These are phyloP conservation scores for Gymnarchus niloticus DNA, from an alignment of 2,113 vertebrate species.

Conservation along the genomic window DNA sequence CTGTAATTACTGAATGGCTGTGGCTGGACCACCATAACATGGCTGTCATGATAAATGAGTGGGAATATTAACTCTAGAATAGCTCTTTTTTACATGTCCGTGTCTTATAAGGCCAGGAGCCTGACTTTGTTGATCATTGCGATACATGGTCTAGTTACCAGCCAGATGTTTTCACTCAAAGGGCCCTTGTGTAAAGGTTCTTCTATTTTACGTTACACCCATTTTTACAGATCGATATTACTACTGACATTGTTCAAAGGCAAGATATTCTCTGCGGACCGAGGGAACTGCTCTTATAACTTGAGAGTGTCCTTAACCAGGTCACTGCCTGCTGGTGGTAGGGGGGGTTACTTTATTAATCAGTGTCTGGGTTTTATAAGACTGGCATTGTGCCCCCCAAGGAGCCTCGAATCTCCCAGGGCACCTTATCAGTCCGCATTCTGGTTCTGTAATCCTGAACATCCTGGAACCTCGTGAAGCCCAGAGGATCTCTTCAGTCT, in stretches of 20 bases:
- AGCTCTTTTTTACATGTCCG: background rate
- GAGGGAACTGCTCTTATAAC: background rate
- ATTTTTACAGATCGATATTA: background rate
- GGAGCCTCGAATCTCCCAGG: background rate
- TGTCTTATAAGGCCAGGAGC: slow-evolving; percentile 16
- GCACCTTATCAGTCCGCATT: background rate
- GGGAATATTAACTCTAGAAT: slow-evolving; percentile 39
- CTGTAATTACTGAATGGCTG: slow-evolving; percentile 6
- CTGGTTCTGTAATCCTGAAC: no score
- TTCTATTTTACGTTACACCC: background rate
- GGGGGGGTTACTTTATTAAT: background rate
- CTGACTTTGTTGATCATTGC: slow-evolving; percentile 6
- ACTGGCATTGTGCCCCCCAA: background rate
- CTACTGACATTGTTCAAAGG: background rate
- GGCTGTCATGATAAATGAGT: slow-evolving; percentile 44
- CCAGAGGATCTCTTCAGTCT: background rate
- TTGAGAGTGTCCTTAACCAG: background rate
- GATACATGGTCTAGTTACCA: slow-evolving; percentile 20
- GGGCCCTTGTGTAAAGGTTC: no score
- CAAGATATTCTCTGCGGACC: background rate
- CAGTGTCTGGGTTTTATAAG: background rate
- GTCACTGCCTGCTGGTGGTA: no score
- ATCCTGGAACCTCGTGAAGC: background rate
- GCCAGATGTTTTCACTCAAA: slow-evolving; percentile 4
- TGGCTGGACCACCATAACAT: slow-evolving; percentile 28